Conservation (phyloP, 23 tunicate genomes). For the Diplosoma virens region DNA sequence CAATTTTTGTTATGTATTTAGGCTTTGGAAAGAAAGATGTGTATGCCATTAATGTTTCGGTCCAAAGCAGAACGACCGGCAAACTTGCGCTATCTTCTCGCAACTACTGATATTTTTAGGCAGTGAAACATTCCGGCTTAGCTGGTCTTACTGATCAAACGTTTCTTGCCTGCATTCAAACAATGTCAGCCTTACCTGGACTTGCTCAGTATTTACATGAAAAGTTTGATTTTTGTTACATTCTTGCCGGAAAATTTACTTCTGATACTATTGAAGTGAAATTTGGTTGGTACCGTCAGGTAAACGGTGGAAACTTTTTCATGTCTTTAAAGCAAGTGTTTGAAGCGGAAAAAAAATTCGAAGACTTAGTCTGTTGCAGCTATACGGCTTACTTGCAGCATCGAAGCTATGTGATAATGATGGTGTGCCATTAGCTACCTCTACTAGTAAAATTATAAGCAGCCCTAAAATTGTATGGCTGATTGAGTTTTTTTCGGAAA, state of each 20-base stretch:
- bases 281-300: slow-evolving; percentile 22
- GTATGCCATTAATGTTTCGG: not conserved
- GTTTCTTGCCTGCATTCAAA: slow-evolving; percentile 11
- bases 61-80: not conserved
- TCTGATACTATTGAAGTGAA: slow-evolving; percentile 6
- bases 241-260: slow-evolving; percentile 1
- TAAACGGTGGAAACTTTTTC: slow-evolving; percentile 6
- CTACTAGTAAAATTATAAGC: not conserved
- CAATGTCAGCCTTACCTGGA: not conserved
- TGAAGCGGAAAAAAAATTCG: slow-evolving; percentile 10
- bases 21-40: slow-evolving; percentile 9
- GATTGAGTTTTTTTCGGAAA: not conserved
- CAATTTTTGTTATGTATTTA: no score
- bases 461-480: not conserved
- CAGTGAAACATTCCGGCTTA: not conserved
- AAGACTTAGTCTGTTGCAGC: not conserved
- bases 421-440: not conserved
- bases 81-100: not conserved
- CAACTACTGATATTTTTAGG: not conserved
- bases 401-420: not conserved
- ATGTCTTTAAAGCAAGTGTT: not conserved
- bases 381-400: not conserved
- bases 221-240: not conserved
- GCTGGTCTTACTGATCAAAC: slow-evolving; percentile 13
- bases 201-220: not conserved